Evolutionary conservation across 1,140 invertebrate genomes (phyloP).

Genomic region (Tetragnatha versicolor): DNA sequence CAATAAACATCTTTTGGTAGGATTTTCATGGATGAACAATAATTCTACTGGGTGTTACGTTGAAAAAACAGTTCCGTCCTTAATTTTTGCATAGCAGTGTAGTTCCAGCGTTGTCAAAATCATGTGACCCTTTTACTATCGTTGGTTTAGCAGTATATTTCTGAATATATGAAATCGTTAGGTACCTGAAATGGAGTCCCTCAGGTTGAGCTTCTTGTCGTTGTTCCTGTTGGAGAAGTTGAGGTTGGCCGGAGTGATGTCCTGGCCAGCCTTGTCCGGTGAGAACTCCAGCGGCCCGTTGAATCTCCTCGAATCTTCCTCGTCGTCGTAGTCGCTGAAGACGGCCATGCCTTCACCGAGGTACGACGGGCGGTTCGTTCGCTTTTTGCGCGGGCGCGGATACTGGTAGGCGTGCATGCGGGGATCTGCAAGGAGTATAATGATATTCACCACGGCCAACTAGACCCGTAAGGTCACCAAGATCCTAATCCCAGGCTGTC

Average conservation of each 20-base stretch:
- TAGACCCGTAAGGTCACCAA: too few species aligned
- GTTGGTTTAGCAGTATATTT: too few species aligned
- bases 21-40: too few species aligned
- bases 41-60: too few species aligned
- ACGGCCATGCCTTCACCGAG: slow-evolving; percentile 33
- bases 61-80: too few species aligned
- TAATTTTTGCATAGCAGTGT: too few species aligned
- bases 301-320: slow-evolving; percentile 52
- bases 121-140: too few species aligned
- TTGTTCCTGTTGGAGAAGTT: slow-evolving; percentile 68
- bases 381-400: slow-evolving; percentile 50
- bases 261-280: slow-evolving; percentile 85
- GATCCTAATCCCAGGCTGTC: too few species aligned
- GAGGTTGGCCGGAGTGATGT: slow-evolving; percentile 86
- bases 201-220: slow-evolving; percentile 11
- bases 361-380: slow-evolving; percentile 4
- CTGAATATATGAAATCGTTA: too few species aligned
- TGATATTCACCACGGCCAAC: background rate
- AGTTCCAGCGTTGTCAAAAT: too few species aligned
- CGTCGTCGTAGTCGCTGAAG: slow-evolving; percentile 60
- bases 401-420: slow-evolving; percentile 54
- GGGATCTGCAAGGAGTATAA: slow-evolving; percentile 28
- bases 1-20: too few species aligned
- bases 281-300: slow-evolving; percentile 77
- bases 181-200: slow-evolving; percentile 48